Percentiles rank a stretch among this genome's conserved stretches.
Evolutionary conservation across 2,113 vertebrate species (phyloP).

Genomic region (Rhodinocichla rosea): DNA sequence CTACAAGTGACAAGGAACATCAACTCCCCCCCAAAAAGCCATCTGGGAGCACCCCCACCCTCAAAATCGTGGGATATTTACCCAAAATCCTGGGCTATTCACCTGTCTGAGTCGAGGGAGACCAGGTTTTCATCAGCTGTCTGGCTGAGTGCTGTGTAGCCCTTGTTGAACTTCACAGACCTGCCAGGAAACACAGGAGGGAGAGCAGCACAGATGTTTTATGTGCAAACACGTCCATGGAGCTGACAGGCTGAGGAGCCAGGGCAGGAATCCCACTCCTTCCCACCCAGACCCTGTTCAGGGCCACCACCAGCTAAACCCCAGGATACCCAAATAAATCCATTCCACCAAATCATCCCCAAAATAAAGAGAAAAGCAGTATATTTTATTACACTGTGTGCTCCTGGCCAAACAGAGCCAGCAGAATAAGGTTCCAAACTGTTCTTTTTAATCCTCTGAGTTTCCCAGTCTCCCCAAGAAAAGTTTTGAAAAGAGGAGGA

Average conservation of each 20-base stretch:
- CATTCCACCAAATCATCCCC: background rate
- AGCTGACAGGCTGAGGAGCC: background rate
- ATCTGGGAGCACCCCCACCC: background rate
- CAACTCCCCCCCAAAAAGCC: background rate
- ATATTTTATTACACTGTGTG: background rate
- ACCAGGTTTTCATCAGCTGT: conserved; percentile 85
- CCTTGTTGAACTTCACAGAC: conserved; percentile 90
- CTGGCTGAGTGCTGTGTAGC: conserved; percentile 89
- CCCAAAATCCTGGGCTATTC: background rate
- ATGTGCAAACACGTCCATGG: background rate
- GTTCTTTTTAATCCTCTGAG: background rate
- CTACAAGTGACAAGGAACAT: background rate
- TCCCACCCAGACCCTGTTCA: background rate
- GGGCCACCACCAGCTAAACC: background rate
- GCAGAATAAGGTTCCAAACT: background rate
- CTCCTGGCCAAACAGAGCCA: background rate
- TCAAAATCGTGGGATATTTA: background rate
- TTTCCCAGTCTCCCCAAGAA: background rate
- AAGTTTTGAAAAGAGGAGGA: background rate
- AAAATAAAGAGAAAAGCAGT: background rate
- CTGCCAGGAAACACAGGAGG: conserved; percentile 8
- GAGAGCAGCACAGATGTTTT: background rate
- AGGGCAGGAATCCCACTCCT: background rate
- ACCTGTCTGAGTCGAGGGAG: conserved; percentile 93
- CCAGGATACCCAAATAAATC: background rate